phyloP scores from a whole-genome alignment of 1,140 invertebrate species.

The Pachyrhynchus sulphureomaculatus region DNA sequence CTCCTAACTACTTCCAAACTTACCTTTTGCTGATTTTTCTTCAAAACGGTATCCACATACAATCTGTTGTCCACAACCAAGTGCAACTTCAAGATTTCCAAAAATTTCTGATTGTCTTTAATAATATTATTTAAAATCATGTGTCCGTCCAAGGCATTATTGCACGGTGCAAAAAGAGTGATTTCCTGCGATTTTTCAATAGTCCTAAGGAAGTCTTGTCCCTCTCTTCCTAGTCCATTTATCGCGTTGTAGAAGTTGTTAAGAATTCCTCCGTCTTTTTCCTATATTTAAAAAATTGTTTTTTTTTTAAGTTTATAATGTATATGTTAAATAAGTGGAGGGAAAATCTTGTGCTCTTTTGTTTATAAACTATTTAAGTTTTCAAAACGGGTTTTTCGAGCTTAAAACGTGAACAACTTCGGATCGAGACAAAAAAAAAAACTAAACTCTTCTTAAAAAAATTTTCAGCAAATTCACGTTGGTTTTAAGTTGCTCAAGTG shows the following conservation, averaged over 20 bases:
- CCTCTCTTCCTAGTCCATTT: slow-evolving; percentile 67
- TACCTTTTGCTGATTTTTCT: slow-evolving; percentile 70
- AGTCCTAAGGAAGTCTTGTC: slow-evolving; percentile 70
- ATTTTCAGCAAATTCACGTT: too few relatives aligned
- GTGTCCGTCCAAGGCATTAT: slow-evolving; percentile 78
- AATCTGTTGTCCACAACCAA: slow-evolving; percentile 69
- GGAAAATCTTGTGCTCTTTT: too few relatives aligned
- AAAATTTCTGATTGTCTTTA: slow-evolving; percentile 67
- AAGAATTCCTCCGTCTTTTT: slow-evolving; percentile 77
- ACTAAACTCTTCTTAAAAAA: too few relatives aligned
- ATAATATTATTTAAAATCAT: slow-evolving; percentile 70
- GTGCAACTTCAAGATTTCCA: slow-evolving; percentile 79
- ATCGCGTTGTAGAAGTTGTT: slow-evolving; percentile 80
- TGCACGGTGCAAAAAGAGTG: slow-evolving; percentile 87
- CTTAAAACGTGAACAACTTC: too few relatives aligned
- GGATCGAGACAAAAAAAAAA: too few relatives aligned
- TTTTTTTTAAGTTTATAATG: too few relatives aligned
- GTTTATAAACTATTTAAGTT: too few relatives aligned
- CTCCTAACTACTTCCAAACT: too few relatives aligned
- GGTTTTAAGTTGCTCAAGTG: too few relatives aligned
- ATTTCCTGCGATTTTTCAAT: slow-evolving; percentile 70
- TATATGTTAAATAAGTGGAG: too few relatives aligned
- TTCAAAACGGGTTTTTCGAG: too few relatives aligned
- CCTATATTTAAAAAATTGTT: too few relatives aligned
- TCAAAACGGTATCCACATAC: slow-evolving; percentile 72